Percentiles rank a stretch among this genome's conserved stretches.
Conservation (phyloP, 92 coral and sea anemone genomes). For the Galaxea fascicularis region DNA sequence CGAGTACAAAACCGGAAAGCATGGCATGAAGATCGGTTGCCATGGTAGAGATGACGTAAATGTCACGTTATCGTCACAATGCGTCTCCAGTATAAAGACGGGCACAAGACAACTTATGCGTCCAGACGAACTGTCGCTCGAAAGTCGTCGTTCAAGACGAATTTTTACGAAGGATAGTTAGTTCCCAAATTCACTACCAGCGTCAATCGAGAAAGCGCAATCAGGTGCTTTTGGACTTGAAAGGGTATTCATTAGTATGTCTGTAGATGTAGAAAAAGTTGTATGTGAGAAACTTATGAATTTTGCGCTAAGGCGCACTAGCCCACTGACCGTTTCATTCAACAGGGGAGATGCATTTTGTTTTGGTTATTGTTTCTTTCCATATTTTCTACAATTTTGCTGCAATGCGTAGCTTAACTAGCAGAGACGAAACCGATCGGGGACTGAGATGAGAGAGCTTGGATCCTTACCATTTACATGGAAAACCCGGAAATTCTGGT, state of each 20-base stretch:
- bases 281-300: neutral
- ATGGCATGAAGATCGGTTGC: no score
- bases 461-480: no score
- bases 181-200: conserved; percentile 44
- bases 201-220: conserved; percentile 43
- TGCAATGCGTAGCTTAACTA: neutral
- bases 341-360: neutral
- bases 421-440: neutral
- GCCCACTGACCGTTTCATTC: neutral
- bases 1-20: no score
- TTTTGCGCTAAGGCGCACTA: conserved; percentile 13
- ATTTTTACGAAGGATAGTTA: conserved; percentile 42
- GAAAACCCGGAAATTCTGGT: no score
- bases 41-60: no score
- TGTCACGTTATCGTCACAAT: no score
- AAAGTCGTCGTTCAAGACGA: no score
- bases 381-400: neutral
- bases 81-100: no score
- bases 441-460: neutral
- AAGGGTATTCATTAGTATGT: neutral
- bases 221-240: conserved; percentile 1
- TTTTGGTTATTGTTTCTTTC: neutral
- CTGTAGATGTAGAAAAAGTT: conserved; percentile 13
- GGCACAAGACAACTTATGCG: no score
- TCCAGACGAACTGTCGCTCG: no score